Percentiles rank a stretch among this genome's conserved stretches.
Conservation (phyloP, 2,797 vertebrate species). For the Enteromius paludinosus region DNA sequence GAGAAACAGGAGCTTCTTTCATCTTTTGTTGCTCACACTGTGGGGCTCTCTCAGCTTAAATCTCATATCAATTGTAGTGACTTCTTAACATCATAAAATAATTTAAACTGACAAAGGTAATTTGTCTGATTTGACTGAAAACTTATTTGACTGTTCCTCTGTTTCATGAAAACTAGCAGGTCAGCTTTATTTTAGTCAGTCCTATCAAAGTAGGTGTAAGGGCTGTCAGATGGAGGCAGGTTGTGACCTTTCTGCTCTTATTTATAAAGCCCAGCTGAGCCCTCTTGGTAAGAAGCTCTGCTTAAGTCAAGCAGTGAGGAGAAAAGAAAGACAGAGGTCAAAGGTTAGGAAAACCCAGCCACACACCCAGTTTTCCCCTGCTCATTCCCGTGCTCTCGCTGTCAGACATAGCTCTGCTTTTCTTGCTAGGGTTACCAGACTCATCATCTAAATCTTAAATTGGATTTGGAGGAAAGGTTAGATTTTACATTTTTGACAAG, state of each 20-base stretch:
- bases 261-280: constrained; percentile 72
- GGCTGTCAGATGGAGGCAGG: constrained; percentile 23
- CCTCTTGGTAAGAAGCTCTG: constrained; percentile 22
- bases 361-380: not conserved
- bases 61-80: not conserved
- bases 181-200: constrained; percentile 12
- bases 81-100: not conserved
- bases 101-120: constrained; percentile 1
- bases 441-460: constrained; percentile 17
- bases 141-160: not conserved
- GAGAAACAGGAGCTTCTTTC: not conserved
- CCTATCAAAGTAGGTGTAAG: constrained; percentile 36
- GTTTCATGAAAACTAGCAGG: constrained; percentile 16
- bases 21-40: not conserved
- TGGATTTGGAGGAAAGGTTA: not conserved
- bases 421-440: not conserved
- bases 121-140: not conserved
- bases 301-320: constrained; percentile 20
- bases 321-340: constrained; percentile 42
- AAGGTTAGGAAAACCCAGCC: constrained; percentile 58
- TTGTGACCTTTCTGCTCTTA: constrained; percentile 44
- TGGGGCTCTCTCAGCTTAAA: not conserved
- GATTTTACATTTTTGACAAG: constrained; percentile 21
- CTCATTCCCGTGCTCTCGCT: constrained; percentile 1
- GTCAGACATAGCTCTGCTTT: not conserved